Conservation (phyloP, 2,797 vertebrate species). For the Notamacropus eugenii region DNA sequence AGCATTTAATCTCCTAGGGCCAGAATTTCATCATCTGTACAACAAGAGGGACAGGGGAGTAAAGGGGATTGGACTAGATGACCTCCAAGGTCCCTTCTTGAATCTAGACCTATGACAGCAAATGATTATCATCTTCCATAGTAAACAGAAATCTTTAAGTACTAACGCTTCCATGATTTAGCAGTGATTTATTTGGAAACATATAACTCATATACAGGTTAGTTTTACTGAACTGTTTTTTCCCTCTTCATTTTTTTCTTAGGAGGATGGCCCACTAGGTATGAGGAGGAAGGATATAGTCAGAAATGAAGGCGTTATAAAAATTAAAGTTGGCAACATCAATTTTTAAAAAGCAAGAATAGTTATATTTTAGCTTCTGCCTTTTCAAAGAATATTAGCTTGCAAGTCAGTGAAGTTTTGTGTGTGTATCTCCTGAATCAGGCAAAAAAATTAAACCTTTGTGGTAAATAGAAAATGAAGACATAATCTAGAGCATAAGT, state of each 20-base stretch:
- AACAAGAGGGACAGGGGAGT: not conserved
- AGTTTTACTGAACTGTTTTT: not conserved
- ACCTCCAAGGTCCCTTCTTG: not conserved
- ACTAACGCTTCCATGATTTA: slow-evolving; percentile 74
- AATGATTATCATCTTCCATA: slow-evolving; percentile 74
- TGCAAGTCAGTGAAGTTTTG: not conserved
- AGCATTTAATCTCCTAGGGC: not conserved
- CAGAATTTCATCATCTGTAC: not conserved
- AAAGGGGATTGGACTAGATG: not conserved
- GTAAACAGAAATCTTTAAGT: slow-evolving; percentile 76
- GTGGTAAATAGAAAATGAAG: not conserved
- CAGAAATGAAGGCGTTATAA: not conserved
- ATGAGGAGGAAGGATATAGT: not conserved
- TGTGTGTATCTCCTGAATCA: not conserved
- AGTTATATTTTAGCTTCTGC: not conserved
- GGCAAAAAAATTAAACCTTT: not conserved
- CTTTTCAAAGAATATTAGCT: not conserved
- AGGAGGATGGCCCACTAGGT: not conserved
- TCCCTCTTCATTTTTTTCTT: not conserved
- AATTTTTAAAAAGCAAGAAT: not conserved
- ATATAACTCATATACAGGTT: not conserved
- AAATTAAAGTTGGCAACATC: not conserved
- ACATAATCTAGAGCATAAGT: not conserved
- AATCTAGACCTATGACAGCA: not conserved
- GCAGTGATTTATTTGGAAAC: slow-evolving; percentile 74